Conservation (phyloP, 2,113 vertebrate species). For the Regulus satrapa region DNA sequence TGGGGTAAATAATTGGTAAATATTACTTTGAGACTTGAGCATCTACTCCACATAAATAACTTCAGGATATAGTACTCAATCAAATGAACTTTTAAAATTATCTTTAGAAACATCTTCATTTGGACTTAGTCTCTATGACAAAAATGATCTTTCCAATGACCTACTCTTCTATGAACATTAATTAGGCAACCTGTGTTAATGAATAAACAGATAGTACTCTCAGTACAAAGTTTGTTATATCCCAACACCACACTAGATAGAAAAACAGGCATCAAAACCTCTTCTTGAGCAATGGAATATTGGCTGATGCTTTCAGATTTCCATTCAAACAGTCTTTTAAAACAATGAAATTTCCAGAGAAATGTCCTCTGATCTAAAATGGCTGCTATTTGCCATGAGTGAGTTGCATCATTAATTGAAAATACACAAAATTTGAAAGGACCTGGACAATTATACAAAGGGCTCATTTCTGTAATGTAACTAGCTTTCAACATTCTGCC, state of each 20-base stretch:
- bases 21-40: not conserved
- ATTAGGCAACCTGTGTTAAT: not conserved
- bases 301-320: not conserved
- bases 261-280: not conserved
- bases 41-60: not conserved
- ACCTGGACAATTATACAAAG: not conserved
- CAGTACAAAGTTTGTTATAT: not conserved
- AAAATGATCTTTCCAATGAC: not conserved
- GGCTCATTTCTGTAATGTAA: not conserved
- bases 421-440: not conserved
- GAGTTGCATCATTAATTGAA: not conserved
- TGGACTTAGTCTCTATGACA: not conserved
- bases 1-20: not conserved
- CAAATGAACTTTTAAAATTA: not conserved
- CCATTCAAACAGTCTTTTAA: not conserved
- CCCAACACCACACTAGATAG: not conserved
- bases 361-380: not conserved
- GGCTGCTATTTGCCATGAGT: not conserved
- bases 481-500: not conserved
- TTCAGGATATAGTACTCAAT: not conserved
- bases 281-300: not conserved
- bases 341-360: not conserved
- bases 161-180: not conserved
- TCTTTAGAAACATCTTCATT: not conserved
- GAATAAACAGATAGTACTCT: not conserved